Percentiles rank a stretch among this genome's conserved stretches.
Conservation (phyloP, 2,797 vertebrate genomes). For the Mormyrops boulengeri region DNA sequence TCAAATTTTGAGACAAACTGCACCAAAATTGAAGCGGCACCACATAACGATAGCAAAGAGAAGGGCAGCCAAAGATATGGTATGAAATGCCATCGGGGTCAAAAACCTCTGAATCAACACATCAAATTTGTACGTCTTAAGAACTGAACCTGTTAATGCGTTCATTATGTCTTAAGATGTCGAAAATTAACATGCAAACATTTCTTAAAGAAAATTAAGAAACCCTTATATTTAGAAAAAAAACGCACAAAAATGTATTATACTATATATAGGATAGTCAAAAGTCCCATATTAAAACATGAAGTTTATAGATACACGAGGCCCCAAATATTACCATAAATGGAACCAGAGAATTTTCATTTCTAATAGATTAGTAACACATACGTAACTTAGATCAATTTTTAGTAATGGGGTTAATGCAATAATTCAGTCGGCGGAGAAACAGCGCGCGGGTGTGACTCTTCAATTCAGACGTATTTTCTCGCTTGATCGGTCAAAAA, state of each 20-base stretch:
- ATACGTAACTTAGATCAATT: not conserved
- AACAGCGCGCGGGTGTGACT: not conserved
- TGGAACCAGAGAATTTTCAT: not conserved
- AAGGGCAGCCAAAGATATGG: not conserved
- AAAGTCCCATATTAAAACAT: not conserved
- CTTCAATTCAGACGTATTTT: not conserved
- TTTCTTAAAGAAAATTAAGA: not conserved
- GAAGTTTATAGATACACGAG: not conserved
- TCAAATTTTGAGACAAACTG: not conserved
- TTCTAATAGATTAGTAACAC: not conserved
- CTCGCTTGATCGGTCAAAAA: not conserved
- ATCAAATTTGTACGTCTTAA: not conserved
- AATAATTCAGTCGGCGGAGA: not conserved
- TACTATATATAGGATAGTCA: not conserved
- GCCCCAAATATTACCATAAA: not conserved
- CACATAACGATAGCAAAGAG: not conserved
- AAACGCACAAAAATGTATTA: not conserved
- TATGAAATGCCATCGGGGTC: not conserved
- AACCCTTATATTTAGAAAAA: not conserved
- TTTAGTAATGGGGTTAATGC: not conserved
- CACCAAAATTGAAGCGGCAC: not conserved
- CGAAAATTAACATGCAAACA: not conserved
- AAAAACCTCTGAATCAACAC: not conserved
- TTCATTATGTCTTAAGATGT: not conserved
- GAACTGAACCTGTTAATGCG: not conserved